Conservation (phyloP, 1,140 invertebrate species). For the Conus betulinus region DNA sequence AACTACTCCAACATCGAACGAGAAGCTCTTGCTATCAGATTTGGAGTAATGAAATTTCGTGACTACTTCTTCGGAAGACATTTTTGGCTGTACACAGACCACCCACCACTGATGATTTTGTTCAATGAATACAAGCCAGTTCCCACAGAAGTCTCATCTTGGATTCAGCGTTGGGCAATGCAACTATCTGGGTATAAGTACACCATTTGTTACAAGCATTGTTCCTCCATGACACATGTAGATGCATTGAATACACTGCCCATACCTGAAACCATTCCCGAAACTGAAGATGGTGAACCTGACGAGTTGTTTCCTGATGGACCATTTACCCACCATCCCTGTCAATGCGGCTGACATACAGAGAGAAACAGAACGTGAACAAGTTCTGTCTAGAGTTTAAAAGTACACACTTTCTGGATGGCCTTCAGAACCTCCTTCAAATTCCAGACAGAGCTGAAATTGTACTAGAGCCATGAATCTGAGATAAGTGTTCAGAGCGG, state of each 20-base stretch:
- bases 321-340: not conserved
- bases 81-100: slow-evolving; percentile 61
- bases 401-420: no score
- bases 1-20: slow-evolving; percentile 76
- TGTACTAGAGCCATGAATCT: not conserved
- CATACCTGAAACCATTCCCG: not conserved
- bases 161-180: slow-evolving; percentile 67
- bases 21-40: slow-evolving; percentile 75
- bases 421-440: no score
- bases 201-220: slow-evolving; percentile 58
- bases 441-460: not conserved
- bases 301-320: not conserved
- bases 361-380: not conserved
- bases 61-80: slow-evolving; percentile 74
- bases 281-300: no score
- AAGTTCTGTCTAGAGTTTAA: no score
- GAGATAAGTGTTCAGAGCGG: slow-evolving; percentile 34
- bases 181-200: slow-evolving; percentile 69
- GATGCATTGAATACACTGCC: slow-evolving; percentile 64
- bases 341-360: not conserved
- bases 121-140: slow-evolving; percentile 48
- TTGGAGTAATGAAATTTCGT: slow-evolving; percentile 77
- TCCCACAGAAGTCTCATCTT: slow-evolving; percentile 59
- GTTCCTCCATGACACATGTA: slow-evolving; percentile 23
- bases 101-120: slow-evolving; percentile 64